Evolutionary conservation across 2,113 vertebrate genomes (phyloP), one percentile per base, ranked within the genome.

Genomic region (Scartelaos histophorus): DNA sequence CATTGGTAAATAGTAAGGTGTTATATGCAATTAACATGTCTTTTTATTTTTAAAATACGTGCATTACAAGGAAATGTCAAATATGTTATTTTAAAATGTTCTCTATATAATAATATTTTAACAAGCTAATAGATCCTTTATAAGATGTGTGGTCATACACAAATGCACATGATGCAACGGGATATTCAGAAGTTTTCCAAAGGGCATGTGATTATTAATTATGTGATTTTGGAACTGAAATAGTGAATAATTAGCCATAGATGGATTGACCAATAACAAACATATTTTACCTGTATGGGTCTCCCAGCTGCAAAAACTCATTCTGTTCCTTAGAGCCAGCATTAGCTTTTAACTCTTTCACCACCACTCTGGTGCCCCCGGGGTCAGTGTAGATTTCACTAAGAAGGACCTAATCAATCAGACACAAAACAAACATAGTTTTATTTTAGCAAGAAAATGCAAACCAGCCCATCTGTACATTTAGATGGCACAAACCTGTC

Each of bases 261-360:
- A 51, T 54, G 7, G 17, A 54, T 3, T 61, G 25, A 61, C 15
- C 7, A 61, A 34, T 61, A 17, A 17, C 13, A 34, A 34, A 17
- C 13, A 34, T 17, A 16, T 10, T 6, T 93, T 85, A 98, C 97
- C 95, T 95, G 85, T 98, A 99, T 0, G 97, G 95, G 78, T 99
- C 96, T 67, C 96, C 97, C 65, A 94, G 95, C 88, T 96, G 97
- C 80, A 99, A 87, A 87, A 99, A 99, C 22, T 92, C 91, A 29
- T 96, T 97, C 83, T 98, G 96, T 47, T 98, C 97, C 89, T 95
- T 98, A n/a, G 93, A 89, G 73, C 90, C 94, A 7, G 95, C 95
- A 71, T 94, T 98, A 56, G 96, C 95, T 87, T 97, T 98, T 73
- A 99, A 76, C 84, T 99, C 97, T 87, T 98, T 97, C 81, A 99